A percentile compares a stretch with the other conserved stretches of the same genome.
Evolutionary conservation across 2,113 vertebrate species (phyloP).

Genomic region (Psophia crepitans): DNA sequence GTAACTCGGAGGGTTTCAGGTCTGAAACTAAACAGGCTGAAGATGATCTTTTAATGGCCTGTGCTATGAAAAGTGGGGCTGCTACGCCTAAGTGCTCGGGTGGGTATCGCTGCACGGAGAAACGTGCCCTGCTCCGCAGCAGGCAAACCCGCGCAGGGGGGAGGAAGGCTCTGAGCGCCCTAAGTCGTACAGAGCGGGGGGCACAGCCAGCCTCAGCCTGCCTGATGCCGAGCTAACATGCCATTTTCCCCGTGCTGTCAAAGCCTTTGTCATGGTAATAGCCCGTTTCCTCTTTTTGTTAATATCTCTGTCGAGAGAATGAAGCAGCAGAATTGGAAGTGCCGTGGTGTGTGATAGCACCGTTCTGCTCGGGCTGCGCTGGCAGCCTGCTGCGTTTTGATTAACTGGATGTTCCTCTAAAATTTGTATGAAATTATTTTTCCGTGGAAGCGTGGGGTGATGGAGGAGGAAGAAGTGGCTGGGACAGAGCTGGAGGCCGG

Average conservation of each 20-base stretch:
- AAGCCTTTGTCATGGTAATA: conserved; percentile 48
- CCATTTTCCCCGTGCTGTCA: conserved; percentile 48
- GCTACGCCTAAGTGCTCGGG: not conserved
- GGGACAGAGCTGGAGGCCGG: not conserved
- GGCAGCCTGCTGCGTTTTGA: conserved; percentile 43
- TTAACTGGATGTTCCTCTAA: conserved; percentile 41
- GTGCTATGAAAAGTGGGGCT: not conserved
- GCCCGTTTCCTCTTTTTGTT: conserved; percentile 59
- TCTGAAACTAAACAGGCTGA: not conserved
- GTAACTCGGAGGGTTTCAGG: not conserved
- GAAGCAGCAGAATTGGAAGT: conserved; percentile 55
- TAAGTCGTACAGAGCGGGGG: not conserved
- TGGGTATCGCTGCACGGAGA: not conserved
- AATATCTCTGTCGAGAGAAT: conserved; percentile 55
- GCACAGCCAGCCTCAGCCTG: not conserved
- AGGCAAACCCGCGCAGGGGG: not conserved
- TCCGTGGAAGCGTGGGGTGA: not conserved
- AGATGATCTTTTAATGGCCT: not conserved
- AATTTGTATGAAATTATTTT: conserved; percentile 54
- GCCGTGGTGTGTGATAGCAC: conserved; percentile 14
- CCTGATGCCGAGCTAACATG: not conserved
- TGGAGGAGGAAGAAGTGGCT: not conserved
- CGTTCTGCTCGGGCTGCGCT: not conserved
- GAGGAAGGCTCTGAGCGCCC: not conserved
- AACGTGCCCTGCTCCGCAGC: not conserved